These are phyloP conservation scores for Corvus cornix DNA, from an alignment of 2,113 vertebrate genomes.

Conservation along the genomic window DNA sequence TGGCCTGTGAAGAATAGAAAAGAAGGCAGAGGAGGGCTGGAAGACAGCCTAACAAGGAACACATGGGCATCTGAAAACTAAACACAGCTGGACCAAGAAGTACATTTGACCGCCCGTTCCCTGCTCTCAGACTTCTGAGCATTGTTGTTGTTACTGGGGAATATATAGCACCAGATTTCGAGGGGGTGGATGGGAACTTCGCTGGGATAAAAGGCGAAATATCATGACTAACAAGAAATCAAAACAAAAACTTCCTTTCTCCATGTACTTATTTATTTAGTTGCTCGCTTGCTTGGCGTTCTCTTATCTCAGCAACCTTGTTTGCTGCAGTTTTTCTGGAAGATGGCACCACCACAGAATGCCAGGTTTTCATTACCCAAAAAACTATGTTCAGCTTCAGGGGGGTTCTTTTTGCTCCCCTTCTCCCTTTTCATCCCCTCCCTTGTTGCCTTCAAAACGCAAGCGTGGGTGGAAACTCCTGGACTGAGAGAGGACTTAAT, in stretches of 20 bases:
- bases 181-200: slow-evolving; percentile 51
- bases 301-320: slow-evolving; percentile 24
- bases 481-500: background rate
- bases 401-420: background rate
- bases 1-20: slow-evolving; percentile 69
- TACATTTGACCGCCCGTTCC: slow-evolving; percentile 29
- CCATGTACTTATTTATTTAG: slow-evolving; percentile 36
- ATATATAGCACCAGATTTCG: slow-evolving; percentile 55
- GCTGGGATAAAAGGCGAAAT: slow-evolving; percentile 35
- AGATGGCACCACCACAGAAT: background rate
- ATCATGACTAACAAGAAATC: slow-evolving; percentile 60
- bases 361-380: background rate
- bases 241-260: slow-evolving; percentile 71
- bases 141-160: slow-evolving; percentile 43
- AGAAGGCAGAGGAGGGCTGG: slow-evolving; percentile 63
- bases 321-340: background rate
- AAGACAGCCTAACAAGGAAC: slow-evolving; percentile 75
- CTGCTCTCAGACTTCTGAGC: slow-evolving; percentile 20
- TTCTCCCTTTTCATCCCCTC: background rate
- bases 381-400: background rate
- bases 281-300: background rate
- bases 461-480: background rate
- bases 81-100: slow-evolving; percentile 70
- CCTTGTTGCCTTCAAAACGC: background rate
- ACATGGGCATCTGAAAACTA: slow-evolving; percentile 74